Conservation (phyloP, 2,113 vertebrate genomes). For the Ceyx cyanopectus region DNA sequence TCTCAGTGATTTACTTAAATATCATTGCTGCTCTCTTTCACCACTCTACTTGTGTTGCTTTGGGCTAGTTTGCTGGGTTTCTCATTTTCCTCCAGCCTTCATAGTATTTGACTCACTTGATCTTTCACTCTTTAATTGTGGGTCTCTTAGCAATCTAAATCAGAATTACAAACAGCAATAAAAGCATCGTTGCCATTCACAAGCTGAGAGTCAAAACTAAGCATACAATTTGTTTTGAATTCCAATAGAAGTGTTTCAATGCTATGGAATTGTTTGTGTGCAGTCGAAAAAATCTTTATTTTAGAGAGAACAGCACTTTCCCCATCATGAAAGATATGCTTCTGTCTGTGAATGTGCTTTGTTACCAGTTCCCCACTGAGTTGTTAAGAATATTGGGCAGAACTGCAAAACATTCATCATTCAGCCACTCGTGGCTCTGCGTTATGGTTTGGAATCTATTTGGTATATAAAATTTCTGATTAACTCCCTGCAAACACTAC, state of each 20-base stretch:
- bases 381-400: background rate
- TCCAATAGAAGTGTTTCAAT: background rate
- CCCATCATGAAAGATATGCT: background rate
- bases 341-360: background rate
- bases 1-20: background rate
- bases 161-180: constrained; percentile 11
- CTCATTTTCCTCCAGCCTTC: background rate
- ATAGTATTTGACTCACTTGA: background rate
- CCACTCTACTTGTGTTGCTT: background rate
- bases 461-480: background rate
- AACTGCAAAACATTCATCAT: background rate
- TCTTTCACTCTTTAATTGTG: constrained; percentile 10
- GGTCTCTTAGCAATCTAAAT: background rate
- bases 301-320: background rate
- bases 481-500: background rate
- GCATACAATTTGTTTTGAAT: background rate
- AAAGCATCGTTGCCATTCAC: background rate
- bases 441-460: background rate
- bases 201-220: constrained; percentile 12
- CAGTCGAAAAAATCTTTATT: background rate
- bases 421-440: background rate
- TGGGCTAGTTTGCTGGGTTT: background rate
- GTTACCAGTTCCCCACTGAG: background rate
- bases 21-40: background rate
- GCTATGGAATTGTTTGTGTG: background rate